Conservation (phyloP, 2,113 vertebrate species). For the Arvicanthis niloticus region DNA sequence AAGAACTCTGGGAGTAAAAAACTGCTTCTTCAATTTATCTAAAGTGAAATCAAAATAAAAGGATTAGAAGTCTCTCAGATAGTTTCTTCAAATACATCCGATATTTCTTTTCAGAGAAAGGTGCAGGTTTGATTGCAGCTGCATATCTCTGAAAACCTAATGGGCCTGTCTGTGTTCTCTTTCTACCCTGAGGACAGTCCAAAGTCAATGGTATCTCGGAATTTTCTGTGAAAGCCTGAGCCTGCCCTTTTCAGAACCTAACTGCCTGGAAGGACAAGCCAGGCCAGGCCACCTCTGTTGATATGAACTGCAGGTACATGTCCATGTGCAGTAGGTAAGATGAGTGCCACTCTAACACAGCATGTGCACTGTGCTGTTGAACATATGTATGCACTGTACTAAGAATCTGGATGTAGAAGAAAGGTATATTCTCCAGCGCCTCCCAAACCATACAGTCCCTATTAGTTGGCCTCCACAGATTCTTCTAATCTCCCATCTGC, state of each 20-base stretch:
- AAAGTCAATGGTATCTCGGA: not conserved
- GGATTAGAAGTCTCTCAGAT: conserved; percentile 71
- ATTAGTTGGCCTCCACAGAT: not conserved
- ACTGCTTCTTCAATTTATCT: conserved; percentile 83
- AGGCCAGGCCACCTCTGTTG: not conserved
- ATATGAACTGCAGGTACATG: conserved; percentile 24
- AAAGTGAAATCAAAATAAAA: conserved; percentile 71
- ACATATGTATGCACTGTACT: not conserved
- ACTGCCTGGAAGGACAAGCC: not conserved
- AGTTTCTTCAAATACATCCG: not conserved
- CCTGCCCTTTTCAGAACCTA: not conserved
- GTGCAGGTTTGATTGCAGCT: not conserved
- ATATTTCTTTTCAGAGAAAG: not conserved
- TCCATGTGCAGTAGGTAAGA: not conserved
- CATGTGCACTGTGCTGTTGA: not conserved
- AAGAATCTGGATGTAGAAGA: not conserved
- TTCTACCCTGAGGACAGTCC: not conserved
- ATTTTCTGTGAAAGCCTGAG: not conserved
- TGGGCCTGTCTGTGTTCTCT: not conserved
- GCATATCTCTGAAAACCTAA: not conserved
- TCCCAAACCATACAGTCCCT: not conserved
- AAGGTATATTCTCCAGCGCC: not conserved
- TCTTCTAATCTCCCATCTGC: not conserved
- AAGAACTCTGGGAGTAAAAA: conserved; percentile 48
- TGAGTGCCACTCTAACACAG: not conserved